phyloP scores from a whole-genome alignment of 2,797 vertebrate genomes.

The Macropus fuliginosus region DNA sequence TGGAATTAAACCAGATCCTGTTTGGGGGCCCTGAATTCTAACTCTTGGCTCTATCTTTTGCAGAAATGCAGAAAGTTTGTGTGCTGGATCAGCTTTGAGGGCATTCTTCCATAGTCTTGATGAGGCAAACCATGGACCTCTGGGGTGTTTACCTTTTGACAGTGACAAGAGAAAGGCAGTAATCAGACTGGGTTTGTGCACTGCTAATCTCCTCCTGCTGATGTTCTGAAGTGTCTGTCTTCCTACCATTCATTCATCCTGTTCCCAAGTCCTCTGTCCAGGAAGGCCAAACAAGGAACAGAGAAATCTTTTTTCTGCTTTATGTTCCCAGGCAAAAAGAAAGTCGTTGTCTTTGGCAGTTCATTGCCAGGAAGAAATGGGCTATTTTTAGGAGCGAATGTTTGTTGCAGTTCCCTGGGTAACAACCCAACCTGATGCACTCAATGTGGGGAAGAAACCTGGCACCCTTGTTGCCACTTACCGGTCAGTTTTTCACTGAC shows the following conservation, averaged over 20 bases:
- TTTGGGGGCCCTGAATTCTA: not conserved
- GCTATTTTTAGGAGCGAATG: not conserved
- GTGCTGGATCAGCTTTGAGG: not conserved
- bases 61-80: not conserved
- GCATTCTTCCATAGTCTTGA: not conserved
- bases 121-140: not conserved
- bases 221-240: not conserved
- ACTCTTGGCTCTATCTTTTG: not conserved
- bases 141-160: not conserved
- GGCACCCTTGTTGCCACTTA: not conserved
- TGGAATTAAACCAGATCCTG: not conserved
- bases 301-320: not conserved
- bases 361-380: not conserved
- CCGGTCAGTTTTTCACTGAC: not conserved
- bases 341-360: not conserved
- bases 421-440: not conserved
- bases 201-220: not conserved
- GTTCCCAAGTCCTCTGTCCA: not conserved
- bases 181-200: not conserved
- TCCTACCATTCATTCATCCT: not conserved
- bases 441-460: not conserved
- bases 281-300: not conserved
- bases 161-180: not conserved
- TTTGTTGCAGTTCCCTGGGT: not conserved
- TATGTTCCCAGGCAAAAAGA: not conserved